Conservation (phyloP, 2,888 invertebrate species). For the Strigamia maritima region DNA sequence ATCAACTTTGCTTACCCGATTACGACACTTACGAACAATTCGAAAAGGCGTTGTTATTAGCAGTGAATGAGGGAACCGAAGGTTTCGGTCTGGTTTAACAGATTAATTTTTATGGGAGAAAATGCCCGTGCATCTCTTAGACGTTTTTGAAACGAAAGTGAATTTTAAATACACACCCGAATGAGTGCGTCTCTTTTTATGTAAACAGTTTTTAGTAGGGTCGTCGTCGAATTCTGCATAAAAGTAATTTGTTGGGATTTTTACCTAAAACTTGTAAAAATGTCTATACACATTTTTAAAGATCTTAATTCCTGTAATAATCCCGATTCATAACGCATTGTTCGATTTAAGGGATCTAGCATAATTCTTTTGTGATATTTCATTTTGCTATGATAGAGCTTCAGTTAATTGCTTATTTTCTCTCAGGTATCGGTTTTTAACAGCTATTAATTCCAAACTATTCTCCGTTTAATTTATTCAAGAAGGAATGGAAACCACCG, state of each 20-base stretch:
- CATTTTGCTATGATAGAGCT: not conserved
- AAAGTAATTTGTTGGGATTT: not conserved
- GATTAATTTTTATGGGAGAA: not conserved
- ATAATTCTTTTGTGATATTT: not conserved
- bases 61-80: conserved; percentile 93
- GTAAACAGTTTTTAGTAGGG: too few species aligned
- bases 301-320: not conserved
- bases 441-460: not conserved
- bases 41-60: conserved; percentile 81
- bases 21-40: conserved; percentile 92
- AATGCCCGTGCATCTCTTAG: not conserved
- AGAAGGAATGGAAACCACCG: not conserved
- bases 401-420: not conserved
- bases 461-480: not conserved
- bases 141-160: not conserved
- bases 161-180: not conserved
- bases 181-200: too few species aligned
- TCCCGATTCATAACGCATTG: not conserved
- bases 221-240: not conserved
- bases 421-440: not conserved
- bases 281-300: not conserved
- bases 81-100: conserved; percentile 71
- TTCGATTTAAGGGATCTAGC: not conserved
- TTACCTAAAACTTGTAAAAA: conserved; percentile 2
- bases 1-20: conserved; percentile 91